phyloP scores from a whole-genome alignment of 64 coral and sea anemone species.

The Acropora tenuis region DNA sequence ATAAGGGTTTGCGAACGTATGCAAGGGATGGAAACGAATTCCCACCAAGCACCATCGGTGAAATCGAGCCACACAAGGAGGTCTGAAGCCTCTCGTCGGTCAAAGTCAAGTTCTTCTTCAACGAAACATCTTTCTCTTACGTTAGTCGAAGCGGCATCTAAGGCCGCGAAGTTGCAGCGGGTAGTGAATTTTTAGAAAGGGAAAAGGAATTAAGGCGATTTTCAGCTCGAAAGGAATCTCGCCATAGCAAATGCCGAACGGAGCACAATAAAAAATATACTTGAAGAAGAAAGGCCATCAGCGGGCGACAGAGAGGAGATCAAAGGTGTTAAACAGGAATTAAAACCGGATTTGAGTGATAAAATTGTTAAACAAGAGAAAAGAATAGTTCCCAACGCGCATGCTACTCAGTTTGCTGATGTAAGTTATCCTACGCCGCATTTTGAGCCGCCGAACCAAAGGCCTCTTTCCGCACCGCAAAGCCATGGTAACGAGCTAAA shows the following conservation, averaged over 20 bases:
- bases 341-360: slow-evolving; percentile 34
- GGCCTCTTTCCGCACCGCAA: too few species aligned
- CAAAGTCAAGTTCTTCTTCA: neutral
- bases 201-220: slow-evolving; percentile 58
- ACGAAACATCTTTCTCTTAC: slow-evolving; percentile 1
- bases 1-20: neutral
- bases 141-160: neutral
- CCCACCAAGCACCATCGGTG: neutral
- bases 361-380: slow-evolving; percentile 45
- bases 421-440: too few species aligned
- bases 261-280: slow-evolving; percentile 17
- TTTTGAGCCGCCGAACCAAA: too few species aligned
- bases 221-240: slow-evolving; percentile 57
- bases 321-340: neutral
- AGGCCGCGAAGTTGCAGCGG: neutral
- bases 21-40: neutral
- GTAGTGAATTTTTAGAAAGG: slow-evolving; percentile 48
- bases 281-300: slow-evolving; percentile 14
- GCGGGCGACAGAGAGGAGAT: neutral
- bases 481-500: neutral
- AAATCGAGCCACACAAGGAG: neutral
- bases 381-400: neutral
- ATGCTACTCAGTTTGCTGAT: neutral
- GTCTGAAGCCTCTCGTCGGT: neutral
- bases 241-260: slow-evolving; percentile 65